Conservation (phyloP, 2,797 vertebrate species). For the Ibycter americanus region DNA sequence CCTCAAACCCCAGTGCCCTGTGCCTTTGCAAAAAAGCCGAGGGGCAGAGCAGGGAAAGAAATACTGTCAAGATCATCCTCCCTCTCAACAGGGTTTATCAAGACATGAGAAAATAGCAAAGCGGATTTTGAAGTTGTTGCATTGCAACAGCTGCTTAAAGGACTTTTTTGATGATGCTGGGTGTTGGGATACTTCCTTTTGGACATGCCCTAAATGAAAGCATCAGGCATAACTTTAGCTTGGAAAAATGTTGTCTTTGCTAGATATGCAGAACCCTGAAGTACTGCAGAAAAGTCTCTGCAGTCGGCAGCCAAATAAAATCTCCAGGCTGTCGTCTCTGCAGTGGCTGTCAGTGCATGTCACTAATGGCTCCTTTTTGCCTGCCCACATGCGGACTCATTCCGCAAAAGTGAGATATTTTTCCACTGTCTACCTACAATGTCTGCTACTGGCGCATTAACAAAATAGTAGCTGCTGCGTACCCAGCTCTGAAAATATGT, state of each 20-base stretch:
- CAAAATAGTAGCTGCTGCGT: neutral
- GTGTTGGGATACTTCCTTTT: neutral
- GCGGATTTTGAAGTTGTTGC: neutral
- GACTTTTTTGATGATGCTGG: neutral
- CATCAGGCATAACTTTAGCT: neutral
- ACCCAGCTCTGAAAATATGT: neutral
- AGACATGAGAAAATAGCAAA: neutral
- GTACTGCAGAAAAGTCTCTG: neutral
- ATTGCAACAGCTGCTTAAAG: neutral
- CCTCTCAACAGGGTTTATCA: neutral
- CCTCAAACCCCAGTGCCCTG: fast-evolving
- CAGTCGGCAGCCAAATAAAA: neutral
- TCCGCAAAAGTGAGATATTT: neutral
- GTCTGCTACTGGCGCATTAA: neutral
- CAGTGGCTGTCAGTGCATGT: neutral
- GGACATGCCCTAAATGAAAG: neutral
- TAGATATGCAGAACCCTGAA: neutral
- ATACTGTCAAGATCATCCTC: neutral
- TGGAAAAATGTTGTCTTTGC: neutral
- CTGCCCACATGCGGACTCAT: neutral
- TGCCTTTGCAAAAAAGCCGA: neutral
- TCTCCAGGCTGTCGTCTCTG: neutral
- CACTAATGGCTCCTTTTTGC: neutral
- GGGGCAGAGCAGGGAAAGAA: neutral
- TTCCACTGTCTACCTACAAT: neutral